Percentiles rank a stretch among this genome's conserved stretches.
phyloP scores from a whole-genome alignment of 2,113 vertebrate species.

The Garra rufa region DNA sequence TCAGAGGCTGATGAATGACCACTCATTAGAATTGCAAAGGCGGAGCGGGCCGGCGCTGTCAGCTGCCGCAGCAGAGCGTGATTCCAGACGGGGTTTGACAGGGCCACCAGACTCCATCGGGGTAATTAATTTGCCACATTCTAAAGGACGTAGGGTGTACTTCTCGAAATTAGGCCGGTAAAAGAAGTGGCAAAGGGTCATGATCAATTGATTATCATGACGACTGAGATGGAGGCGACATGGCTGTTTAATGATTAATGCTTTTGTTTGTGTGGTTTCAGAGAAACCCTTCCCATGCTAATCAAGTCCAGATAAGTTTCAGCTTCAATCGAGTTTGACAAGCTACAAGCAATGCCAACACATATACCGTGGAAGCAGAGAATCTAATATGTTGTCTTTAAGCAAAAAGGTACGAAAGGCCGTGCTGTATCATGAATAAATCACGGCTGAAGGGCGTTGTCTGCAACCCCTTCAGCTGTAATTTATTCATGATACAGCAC shows the following conservation, averaged over 20 bases:
- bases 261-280: not conserved
- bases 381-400: not conserved
- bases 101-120: slow-evolving; percentile 54
- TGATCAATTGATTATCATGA: slow-evolving; percentile 48
- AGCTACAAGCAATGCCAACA: not conserved
- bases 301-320: slow-evolving; percentile 15
- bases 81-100: slow-evolving; percentile 46
- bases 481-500: too few relatives aligned
- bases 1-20: slow-evolving; percentile 54
- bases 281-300: slow-evolving; percentile 21
- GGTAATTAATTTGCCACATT: slow-evolving; percentile 58
- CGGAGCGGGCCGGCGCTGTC: slow-evolving; percentile 31
- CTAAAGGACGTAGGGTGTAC: slow-evolving; percentile 44
- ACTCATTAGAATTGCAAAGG: slow-evolving; percentile 64
- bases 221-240: slow-evolving; percentile 32
- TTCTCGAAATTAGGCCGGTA: slow-evolving; percentile 54
- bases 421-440: too few relatives aligned
- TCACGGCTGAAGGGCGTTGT: too few relatives aligned
- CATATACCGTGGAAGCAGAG: not conserved
- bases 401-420: too few relatives aligned
- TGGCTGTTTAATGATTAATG: slow-evolving; percentile 23
- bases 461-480: too few relatives aligned
- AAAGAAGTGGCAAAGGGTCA: slow-evolving; percentile 51
- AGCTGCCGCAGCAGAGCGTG: not conserved
- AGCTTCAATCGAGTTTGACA: not conserved